Base-by-base conservation (phyloP, 2,113 vertebrate species). In the Colossoma macropomum region DNA sequence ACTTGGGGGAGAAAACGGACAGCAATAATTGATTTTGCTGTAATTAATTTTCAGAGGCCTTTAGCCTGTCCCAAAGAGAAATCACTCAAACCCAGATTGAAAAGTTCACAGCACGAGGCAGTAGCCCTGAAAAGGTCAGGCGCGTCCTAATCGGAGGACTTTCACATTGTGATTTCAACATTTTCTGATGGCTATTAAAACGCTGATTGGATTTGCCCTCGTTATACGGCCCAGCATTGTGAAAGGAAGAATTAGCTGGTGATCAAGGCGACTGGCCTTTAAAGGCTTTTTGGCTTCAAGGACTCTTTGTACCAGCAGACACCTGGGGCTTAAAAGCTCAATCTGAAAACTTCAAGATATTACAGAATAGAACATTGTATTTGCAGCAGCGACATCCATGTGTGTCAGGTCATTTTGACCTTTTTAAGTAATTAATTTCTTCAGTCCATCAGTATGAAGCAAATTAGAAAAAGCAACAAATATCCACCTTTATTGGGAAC, bases 11-110 rank as follows among this genome's bases (percentile, higher is more conserved):
- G 17, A 23, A 52, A 16, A 23, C 19, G 73, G 19, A 17, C 68
- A 59, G 52, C 62, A 65, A 56, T 60, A 75, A 84, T 68, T 13
- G 77, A 80, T 75, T 30, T 27, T 28, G 27, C 52, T 38, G 45
- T 50, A 81, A 81, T 81, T 76, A 80, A 80, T 85, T 28, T 85
- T 65, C 28, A 2, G 41, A 75, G 71, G 74, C 80, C 80, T 81
- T 81, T 79, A 38, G 41, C 68, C 48, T 12, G 28, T 69, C 56
- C 72, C 38, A 16, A 32, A 69, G 71, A 80, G 63, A 84, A 73
- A 52, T 75, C 83, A 69, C 63, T 80, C 83, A 50, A 28, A 80
- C 25, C 3, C 63, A 17, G 34, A 76, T 8, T 38, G 71, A 81
- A 81, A 81, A 81, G 77, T 84, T 84, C 77, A 75, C 50, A 48